Evolutionary conservation across 2,888 invertebrate genomes (phyloP).

Genomic region (Tetheella fluctuosa): DNA sequence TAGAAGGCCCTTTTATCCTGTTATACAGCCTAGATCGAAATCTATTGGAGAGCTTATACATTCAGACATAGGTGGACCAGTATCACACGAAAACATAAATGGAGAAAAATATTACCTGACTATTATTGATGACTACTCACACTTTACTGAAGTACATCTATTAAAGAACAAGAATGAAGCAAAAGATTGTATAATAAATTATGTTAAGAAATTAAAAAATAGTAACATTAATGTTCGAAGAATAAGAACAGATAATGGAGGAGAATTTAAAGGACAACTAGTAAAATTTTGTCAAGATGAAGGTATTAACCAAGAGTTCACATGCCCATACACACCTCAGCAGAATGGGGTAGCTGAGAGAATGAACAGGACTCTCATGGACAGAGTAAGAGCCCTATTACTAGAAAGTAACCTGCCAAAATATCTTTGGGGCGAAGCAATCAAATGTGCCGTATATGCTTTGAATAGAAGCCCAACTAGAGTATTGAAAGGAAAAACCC

Average conservation of each 20-base stretch:
- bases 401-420: background rate
- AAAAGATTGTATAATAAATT: background rate
- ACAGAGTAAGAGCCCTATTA: background rate
- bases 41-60: background rate
- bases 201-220: background rate
- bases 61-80: background rate
- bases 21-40: background rate
- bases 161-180: background rate
- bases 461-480: background rate
- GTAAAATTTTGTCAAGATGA: background rate
- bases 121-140: too few relatives aligned
- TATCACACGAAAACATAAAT: background rate
- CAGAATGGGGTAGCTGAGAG: background rate
- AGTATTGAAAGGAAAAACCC: background rate
- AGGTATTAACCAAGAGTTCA: background rate
- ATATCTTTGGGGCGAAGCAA: background rate
- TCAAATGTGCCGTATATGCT: background rate
- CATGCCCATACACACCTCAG: background rate
- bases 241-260: background rate
- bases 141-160: too few relatives aligned
- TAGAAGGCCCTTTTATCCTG: background rate
- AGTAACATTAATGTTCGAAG: background rate
- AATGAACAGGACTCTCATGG: background rate
- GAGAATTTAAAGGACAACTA: background rate
- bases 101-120: background rate